phyloP scores from a whole-genome alignment of 2,888 invertebrate genomes.

The Parapristionchus giblindavisi region DNA sequence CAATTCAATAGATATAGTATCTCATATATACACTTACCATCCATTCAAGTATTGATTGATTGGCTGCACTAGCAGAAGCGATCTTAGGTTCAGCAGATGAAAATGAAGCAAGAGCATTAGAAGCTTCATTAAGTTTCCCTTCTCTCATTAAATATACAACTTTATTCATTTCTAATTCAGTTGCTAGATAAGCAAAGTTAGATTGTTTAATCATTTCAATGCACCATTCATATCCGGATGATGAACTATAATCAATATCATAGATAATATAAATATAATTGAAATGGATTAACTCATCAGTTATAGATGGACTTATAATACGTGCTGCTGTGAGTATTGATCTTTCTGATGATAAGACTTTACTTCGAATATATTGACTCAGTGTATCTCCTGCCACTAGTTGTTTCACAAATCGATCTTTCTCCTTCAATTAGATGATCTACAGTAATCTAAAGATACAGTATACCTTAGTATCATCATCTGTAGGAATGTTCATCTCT shows the following conservation, averaged over 20 bases:
- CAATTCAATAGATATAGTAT: background rate
- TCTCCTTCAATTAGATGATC: constrained; percentile 41
- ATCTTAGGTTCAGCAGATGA: constrained; percentile 77
- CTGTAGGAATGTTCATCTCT: constrained; percentile 80
- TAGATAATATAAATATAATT: background rate
- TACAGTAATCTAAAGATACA: background rate
- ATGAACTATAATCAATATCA: constrained; percentile 67
- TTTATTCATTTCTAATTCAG: constrained; percentile 89
- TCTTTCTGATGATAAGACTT: constrained; percentile 81
- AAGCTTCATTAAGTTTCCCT: constrained; percentile 70
- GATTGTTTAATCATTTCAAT: constrained; percentile 90
- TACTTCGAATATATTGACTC: constrained; percentile 77
- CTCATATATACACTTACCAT: constrained; percentile 74
- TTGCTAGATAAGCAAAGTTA: constrained; percentile 83
- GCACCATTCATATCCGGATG: constrained; percentile 79
- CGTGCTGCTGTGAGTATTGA: constrained; percentile 86
- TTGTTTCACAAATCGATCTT: constrained; percentile 70
- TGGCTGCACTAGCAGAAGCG: constrained; percentile 84
- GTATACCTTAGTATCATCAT: constrained; percentile 74
- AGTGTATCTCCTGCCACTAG: constrained; percentile 83
- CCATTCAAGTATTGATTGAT: constrained; percentile 85
- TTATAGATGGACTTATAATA: constrained; percentile 80
- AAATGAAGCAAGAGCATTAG: background rate
- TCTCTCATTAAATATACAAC: constrained; percentile 82
- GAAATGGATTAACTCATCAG: background rate